Conservation (phyloP, 2,888 invertebrate species). For the Xestia xanthographa region DNA sequence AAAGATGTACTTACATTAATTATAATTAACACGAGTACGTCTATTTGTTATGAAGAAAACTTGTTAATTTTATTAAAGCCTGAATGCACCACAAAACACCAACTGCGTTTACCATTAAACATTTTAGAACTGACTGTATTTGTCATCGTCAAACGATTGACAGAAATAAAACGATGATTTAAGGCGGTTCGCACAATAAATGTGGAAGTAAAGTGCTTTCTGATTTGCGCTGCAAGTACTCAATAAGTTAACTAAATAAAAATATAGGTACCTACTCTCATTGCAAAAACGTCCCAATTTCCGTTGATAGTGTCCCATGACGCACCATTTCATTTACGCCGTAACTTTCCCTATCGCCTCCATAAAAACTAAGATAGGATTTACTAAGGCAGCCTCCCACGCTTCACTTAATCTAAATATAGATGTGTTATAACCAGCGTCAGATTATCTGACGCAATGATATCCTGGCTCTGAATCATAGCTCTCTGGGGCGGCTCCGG, state of each 20-base stretch:
- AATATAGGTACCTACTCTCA: not conserved
- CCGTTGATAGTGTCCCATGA: slow-evolving; percentile 38
- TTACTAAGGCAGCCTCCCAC: slow-evolving; percentile 41
- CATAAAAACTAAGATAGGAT: slow-evolving; percentile 51
- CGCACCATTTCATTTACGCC: slow-evolving; percentile 39
- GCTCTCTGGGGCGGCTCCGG: slow-evolving; percentile 80
- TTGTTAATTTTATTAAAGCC: not conserved
- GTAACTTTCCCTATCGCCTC: slow-evolving; percentile 44
- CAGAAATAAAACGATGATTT: not conserved
- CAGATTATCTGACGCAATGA: slow-evolving; percentile 85
- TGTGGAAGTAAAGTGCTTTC: not conserved
- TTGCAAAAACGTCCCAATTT: slow-evolving; percentile 12
- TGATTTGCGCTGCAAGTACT: not conserved
- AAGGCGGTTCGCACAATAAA: too few relatives aligned
- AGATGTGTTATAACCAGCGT: slow-evolving; percentile 75
- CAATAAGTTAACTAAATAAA: not conserved
- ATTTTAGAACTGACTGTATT: not conserved
- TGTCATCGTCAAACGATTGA: not conserved
- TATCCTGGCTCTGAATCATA: slow-evolving; percentile 83
- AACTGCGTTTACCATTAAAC: not conserved
- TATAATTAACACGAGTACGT: slow-evolving; percentile 46
- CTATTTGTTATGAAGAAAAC: slow-evolving; percentile 7
- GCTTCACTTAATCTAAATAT: slow-evolving; percentile 76
- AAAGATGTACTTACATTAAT: slow-evolving; percentile 52
- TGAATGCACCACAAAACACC: not conserved